A percentile compares a stretch with the other conserved stretches of the same genome.
Conservation (phyloP, 2,797 vertebrate species). For the Trachurus trachurus region DNA sequence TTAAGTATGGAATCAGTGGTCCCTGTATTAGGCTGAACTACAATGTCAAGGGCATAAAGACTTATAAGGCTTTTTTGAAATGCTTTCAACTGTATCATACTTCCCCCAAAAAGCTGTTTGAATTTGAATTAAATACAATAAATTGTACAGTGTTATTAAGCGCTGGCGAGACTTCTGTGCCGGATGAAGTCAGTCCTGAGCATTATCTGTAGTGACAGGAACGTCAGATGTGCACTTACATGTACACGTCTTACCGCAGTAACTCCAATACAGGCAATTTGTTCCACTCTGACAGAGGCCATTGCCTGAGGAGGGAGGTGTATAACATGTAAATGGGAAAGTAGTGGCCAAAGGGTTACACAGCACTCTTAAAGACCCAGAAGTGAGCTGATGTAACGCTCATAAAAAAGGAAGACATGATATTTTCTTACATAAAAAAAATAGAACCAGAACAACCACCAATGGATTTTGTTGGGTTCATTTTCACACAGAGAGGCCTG, state of each 20-base stretch:
- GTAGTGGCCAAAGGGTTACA: constrained; percentile 14
- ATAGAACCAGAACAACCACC: not conserved
- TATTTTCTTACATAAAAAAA: not conserved
- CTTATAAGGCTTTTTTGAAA: not conserved
- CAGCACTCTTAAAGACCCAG: constrained; percentile 23
- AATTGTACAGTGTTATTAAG: not conserved
- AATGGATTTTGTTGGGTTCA: too few species aligned
- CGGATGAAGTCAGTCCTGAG: not conserved
- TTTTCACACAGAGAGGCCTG: not conserved
- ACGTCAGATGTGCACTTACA: not conserved
- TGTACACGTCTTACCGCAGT: not conserved
- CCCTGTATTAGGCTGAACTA: constrained; percentile 13
- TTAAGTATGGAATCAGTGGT: constrained; percentile 16
- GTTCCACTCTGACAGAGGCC: not conserved
- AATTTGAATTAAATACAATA: constrained; percentile 2
- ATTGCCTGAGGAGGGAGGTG: not conserved
- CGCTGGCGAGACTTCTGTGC: not conserved
- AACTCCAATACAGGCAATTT: constrained; percentile 11
- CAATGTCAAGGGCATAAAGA: constrained; percentile 20
- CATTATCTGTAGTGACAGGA: not conserved
- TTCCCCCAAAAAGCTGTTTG: not conserved
- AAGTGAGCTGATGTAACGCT: constrained; percentile 17
- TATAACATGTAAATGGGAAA: constrained; percentile 31
- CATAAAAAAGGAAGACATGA: not conserved
- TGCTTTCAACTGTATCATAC: not conserved